These are phyloP conservation scores for Euproctis similis DNA, from an alignment of 2,888 invertebrate species.

Conservation along the genomic window DNA sequence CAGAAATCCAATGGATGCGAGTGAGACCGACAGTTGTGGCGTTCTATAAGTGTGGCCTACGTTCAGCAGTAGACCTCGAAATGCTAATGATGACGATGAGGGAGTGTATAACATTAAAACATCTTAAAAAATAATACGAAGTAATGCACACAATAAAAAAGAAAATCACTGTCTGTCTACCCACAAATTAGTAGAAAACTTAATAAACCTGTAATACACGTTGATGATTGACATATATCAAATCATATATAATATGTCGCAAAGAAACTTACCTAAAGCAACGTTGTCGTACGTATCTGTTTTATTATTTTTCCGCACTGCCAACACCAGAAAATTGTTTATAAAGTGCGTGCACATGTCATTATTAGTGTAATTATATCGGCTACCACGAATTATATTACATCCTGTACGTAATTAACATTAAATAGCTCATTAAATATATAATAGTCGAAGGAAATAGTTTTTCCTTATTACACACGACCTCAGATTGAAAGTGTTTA, in stretches of 20 bases:
- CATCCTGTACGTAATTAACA: constrained; percentile 66
- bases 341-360: constrained; percentile 37
- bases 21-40: too few species aligned
- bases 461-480: constrained; percentile 51
- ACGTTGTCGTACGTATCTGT: constrained; percentile 17
- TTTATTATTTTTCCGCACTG: constrained; percentile 48
- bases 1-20: too few species aligned
- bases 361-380: constrained; percentile 61
- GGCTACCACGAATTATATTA: constrained; percentile 38
- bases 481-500: too few species aligned
- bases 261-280: constrained; percentile 1
- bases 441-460: constrained; percentile 44
- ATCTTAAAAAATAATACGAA: too few species aligned
- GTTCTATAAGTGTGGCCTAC: too few species aligned
- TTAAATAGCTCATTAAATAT: constrained; percentile 65
- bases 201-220: constrained; percentile 61
- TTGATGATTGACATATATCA: constrained; percentile 27
- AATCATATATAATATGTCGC: too few species aligned
- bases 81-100: too few species aligned
- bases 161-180: neutral
- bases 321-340: constrained; percentile 61
- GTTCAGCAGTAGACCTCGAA: too few species aligned
- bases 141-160: too few species aligned
- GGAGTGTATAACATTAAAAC: too few species aligned
- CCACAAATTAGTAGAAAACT: constrained; percentile 27